These are phyloP conservation scores for Phoxinus phoxinus DNA, from an alignment of 2,113 vertebrate species.

Conservation along the genomic window DNA sequence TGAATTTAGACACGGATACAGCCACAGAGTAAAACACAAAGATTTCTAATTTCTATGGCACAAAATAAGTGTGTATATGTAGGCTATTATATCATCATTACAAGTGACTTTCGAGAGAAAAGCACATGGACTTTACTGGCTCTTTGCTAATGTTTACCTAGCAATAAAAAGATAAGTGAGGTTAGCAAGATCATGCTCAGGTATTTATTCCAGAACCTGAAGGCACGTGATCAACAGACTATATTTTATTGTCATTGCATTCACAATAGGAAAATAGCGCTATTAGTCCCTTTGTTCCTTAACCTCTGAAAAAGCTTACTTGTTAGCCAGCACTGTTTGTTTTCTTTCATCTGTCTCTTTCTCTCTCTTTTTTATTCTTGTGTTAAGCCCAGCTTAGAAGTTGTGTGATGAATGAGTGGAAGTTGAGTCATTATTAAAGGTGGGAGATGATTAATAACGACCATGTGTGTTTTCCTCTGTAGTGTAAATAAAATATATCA, in stretches of 20 bases:
- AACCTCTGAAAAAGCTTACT: conserved; percentile 66
- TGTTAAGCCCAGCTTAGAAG: conserved; percentile 75
- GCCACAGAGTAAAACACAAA: conserved; percentile 72
- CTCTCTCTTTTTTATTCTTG: conserved; percentile 55
- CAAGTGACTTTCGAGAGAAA: conserved; percentile 72
- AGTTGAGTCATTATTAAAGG: conserved; percentile 86
- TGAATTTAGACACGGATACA: conserved; percentile 75
- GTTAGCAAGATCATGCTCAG: neutral
- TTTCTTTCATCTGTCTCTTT: conserved; percentile 62
- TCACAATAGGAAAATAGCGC: conserved; percentile 43
- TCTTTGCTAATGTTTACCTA: conserved; percentile 41
- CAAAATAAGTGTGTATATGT: conserved; percentile 62
- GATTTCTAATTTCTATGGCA: conserved; percentile 75
- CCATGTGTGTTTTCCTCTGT: conserved; percentile 83
- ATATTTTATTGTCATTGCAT: conserved; percentile 40
- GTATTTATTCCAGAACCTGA: conserved; percentile 3
- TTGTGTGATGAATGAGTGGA: conserved; percentile 84
- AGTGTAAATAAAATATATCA: conserved; percentile 94
- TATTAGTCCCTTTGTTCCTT: conserved; percentile 63
- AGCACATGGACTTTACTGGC: conserved; percentile 66
- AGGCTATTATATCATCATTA: conserved; percentile 73
- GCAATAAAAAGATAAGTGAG: neutral
- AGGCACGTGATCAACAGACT: conserved; percentile 46
- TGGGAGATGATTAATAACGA: conserved; percentile 89
- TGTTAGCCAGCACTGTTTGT: conserved; percentile 75